Conservation (phyloP, 2,888 invertebrate species). For the Erebia aethiops region DNA sequence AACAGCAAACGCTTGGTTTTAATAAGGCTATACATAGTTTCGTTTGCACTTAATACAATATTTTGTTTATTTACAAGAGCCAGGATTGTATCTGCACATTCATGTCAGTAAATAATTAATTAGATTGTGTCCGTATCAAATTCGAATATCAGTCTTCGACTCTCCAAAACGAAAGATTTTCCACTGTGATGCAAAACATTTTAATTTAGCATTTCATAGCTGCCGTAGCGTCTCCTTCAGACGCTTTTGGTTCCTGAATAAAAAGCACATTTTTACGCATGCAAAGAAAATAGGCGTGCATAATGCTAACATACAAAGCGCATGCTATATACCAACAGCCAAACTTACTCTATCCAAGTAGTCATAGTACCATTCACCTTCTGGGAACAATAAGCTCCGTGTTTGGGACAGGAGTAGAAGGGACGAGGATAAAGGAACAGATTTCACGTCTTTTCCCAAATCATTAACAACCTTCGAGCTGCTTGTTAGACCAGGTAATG, state of each 20-base stretch:
- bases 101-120: too few relatives aligned
- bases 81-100: background rate
- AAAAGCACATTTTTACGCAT: background rate
- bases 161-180: too few relatives aligned
- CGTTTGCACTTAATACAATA: background rate
- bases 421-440: slow-evolving; percentile 66
- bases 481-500: slow-evolving; percentile 65
- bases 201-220: too few relatives aligned
- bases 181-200: too few relatives aligned
- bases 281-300: slow-evolving; percentile 21
- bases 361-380: slow-evolving; percentile 79
- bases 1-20: slow-evolving; percentile 15
- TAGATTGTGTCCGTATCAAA: too few relatives aligned
- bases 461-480: slow-evolving; percentile 64
- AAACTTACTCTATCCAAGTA: slow-evolving; percentile 78
- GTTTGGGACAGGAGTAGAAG: slow-evolving; percentile 70
- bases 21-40: slow-evolving; percentile 8
- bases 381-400: slow-evolving; percentile 61
- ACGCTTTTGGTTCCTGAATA: background rate
- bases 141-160: too few relatives aligned
- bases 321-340: slow-evolving; percentile 58
- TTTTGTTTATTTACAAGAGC: slow-evolving; percentile 17
- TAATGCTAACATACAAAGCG: slow-evolving; percentile 39
- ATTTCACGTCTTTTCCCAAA: slow-evolving; percentile 65
- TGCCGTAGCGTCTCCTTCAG: too few relatives aligned